A percentile compares a stretch with the other conserved stretches of the same genome.
These are phyloP conservation scores for Crocidura indochinensis DNA, from an alignment of 2,797 vertebrate species.

Conservation along the genomic window DNA sequence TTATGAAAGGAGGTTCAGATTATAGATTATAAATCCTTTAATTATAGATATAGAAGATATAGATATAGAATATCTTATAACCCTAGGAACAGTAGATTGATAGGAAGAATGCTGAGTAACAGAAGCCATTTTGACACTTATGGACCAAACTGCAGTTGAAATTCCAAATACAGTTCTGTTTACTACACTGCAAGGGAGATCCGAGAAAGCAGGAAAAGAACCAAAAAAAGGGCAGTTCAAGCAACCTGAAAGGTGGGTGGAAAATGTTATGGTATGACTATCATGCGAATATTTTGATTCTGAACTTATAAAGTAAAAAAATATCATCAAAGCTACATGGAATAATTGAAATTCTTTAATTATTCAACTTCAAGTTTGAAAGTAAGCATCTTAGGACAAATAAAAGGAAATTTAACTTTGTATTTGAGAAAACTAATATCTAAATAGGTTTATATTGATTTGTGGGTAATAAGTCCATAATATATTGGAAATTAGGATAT, in stretches of 20 bases:
- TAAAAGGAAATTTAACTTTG: constrained; percentile 86
- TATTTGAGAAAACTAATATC: constrained; percentile 85
- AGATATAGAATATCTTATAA: constrained; percentile 90
- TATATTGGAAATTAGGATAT: constrained; percentile 83
- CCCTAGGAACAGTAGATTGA: constrained; percentile 94
- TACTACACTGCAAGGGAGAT: constrained; percentile 88
- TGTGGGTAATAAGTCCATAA: constrained; percentile 76
- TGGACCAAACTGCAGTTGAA: constrained; percentile 88
- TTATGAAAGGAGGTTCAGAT: constrained; percentile 94
- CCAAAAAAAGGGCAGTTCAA: constrained; percentile 87
- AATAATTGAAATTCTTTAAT: constrained; percentile 86
- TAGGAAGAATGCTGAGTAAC: constrained; percentile 95
- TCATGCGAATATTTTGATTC: constrained; percentile 86
- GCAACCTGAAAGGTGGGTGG: constrained; percentile 87
- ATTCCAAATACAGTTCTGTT: constrained; percentile 87
- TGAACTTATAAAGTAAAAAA: constrained; percentile 87
- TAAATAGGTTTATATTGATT: constrained; percentile 85
- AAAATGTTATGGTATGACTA: constrained; percentile 87
- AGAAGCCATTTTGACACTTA: constrained; percentile 96
- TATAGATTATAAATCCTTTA: constrained; percentile 93
- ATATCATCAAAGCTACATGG: constrained; percentile 85
- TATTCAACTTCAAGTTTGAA: constrained; percentile 81
- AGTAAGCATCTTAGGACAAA: constrained; percentile 87
- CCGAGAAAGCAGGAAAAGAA: constrained; percentile 86
- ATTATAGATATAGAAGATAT: constrained; percentile 92